Conservation (phyloP, 2,797 vertebrate species). For the Brotula barbata region DNA sequence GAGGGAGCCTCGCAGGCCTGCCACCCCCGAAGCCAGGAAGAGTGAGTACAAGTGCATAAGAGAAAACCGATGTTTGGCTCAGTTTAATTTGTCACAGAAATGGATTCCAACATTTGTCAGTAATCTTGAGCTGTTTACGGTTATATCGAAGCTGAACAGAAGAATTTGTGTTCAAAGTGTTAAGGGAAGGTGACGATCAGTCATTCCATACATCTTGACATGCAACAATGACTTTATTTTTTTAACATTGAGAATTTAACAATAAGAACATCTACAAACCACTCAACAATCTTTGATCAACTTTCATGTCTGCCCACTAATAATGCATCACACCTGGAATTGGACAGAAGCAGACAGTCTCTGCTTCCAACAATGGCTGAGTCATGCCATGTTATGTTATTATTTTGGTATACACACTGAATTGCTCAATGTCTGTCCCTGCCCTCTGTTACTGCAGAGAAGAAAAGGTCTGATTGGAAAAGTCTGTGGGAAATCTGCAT, state of each 20-base stretch:
- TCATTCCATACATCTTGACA: not conserved
- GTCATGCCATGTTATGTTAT: constrained; percentile 18
- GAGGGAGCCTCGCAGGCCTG: constrained; percentile 53
- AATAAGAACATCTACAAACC: too few relatives aligned
- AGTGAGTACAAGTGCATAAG: constrained; percentile 54
- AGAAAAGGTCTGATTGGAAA: constrained; percentile 36
- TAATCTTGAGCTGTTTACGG: not conserved
- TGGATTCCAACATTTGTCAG: not conserved
- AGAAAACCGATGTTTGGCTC: not conserved
- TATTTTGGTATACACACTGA: not conserved
- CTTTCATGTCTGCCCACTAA: constrained; percentile 3
- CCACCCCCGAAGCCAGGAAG: constrained; percentile 73
- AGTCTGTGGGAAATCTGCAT: constrained; percentile 12
- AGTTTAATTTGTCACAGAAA: not conserved
- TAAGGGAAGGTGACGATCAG: not conserved
- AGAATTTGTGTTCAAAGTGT: not conserved
- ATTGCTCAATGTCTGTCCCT: constrained; percentile 18
- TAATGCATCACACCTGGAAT: constrained; percentile 10
- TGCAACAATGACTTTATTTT: not conserved
- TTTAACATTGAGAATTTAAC: not conserved
- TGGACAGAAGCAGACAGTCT: not conserved
- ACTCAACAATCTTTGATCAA: not conserved
- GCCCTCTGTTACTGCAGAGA: constrained; percentile 12
- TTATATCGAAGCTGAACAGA: not conserved
- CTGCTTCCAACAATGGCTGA: constrained; percentile 9